phyloP scores from a whole-genome alignment of 2,797 vertebrate species.

The Lepus townsendii region DNA sequence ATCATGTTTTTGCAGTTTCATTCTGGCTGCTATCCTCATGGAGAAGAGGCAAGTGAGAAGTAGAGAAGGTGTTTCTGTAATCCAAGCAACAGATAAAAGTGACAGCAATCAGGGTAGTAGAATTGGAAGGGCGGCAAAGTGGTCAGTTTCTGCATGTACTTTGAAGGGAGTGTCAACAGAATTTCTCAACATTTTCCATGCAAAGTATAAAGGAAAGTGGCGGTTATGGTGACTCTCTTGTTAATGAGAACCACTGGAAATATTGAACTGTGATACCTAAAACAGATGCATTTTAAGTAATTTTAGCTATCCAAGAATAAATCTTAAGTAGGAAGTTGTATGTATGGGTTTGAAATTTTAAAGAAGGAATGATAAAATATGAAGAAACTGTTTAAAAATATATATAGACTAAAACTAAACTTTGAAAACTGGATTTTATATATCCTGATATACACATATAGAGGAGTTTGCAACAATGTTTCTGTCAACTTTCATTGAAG shows the following conservation, averaged over 20 bases:
- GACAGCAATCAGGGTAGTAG: background rate
- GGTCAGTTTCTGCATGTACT: background rate
- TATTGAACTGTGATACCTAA: background rate
- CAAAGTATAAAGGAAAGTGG: background rate
- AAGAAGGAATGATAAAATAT: background rate
- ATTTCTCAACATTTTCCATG: background rate
- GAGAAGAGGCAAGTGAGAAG: background rate
- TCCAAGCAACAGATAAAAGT: background rate
- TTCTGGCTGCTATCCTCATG: background rate
- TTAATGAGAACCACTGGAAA: background rate
- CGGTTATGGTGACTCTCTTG: background rate
- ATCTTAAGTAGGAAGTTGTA: background rate
- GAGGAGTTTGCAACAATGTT: background rate
- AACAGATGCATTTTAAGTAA: background rate
- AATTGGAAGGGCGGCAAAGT: background rate
- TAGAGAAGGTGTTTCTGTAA: background rate
- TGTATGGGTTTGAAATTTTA: background rate
- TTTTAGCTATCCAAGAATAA: background rate
- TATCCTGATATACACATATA: background rate
- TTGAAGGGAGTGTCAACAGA: background rate
- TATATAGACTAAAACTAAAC: background rate
- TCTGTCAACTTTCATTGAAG: background rate
- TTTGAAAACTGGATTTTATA: background rate
- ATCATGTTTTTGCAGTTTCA: background rate
- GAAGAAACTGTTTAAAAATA: background rate